These are phyloP conservation scores for Metellina segmentata DNA, from an alignment of 2,888 invertebrate species.

Conservation along the genomic window DNA sequence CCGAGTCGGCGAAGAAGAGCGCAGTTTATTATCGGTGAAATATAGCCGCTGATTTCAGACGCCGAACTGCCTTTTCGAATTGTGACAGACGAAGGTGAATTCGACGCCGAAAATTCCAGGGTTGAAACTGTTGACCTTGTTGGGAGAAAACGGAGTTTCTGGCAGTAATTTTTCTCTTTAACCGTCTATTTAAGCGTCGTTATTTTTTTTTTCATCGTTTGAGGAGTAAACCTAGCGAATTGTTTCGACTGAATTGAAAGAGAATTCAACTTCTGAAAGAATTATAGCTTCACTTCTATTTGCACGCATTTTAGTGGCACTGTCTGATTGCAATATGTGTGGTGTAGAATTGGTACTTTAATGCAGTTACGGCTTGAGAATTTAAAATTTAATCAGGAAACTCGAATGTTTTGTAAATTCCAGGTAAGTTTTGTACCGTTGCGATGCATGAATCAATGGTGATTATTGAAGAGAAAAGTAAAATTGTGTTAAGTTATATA, in stretches of 20 bases:
- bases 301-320: no score
- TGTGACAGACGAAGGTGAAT: background rate
- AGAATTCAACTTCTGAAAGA: background rate
- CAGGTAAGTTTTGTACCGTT: no score
- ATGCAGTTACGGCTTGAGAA: no score
- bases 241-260: background rate
- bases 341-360: no score
- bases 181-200: background rate
- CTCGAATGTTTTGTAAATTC: no score
- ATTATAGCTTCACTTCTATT: background rate
- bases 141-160: background rate
- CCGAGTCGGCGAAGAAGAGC: background rate
- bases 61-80: background rate
- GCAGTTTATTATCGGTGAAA: constrained; percentile 28
- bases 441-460: no score
- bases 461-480: no score
- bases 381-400: no score
- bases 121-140: constrained; percentile 8
- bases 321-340: no score
- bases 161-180: background rate
- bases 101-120: background rate
- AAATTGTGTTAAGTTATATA: no score
- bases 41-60: constrained; percentile 43
- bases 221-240: background rate
- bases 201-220: background rate